phyloP scores from a whole-genome alignment of 2,113 vertebrate genomes.

The Ranitomeya variabilis region DNA sequence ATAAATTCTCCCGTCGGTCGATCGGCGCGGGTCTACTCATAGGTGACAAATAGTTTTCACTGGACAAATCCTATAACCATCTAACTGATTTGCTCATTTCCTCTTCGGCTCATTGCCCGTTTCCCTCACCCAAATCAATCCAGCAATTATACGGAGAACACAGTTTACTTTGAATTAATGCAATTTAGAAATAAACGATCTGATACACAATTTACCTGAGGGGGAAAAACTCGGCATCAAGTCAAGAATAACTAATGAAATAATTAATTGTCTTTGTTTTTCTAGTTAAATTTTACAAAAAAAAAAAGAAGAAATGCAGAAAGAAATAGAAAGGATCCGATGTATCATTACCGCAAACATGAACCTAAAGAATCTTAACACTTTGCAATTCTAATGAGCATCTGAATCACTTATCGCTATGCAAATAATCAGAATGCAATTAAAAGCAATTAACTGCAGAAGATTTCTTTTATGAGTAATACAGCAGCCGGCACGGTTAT shows the following conservation, averaged over 20 bases:
- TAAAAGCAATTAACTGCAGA: conserved; percentile 18
- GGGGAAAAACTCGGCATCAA: neutral
- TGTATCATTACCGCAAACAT: too few relatives aligned
- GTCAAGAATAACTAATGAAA: conserved; percentile 3
- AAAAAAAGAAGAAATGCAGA: neutral
- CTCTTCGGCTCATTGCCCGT: neutral
- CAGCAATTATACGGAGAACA: neutral
- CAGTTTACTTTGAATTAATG: conserved; percentile 2
- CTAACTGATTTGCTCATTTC: too few relatives aligned
- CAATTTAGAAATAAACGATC: neutral
- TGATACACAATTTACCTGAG: conserved; percentile 18
- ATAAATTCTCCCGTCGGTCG: too few relatives aligned
- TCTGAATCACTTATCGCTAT: neutral
- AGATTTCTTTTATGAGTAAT: neutral
- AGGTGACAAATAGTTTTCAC: too few relatives aligned
- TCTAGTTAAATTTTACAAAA: neutral
- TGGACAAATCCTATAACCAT: neutral
- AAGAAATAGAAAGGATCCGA: neutral
- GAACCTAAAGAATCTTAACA: neutral
- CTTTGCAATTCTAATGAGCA: conserved; percentile 19
- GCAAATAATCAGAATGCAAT: conserved; percentile 35
- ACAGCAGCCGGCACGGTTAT: neutral
- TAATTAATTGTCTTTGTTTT: conserved; percentile 17
- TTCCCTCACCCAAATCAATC: neutral
- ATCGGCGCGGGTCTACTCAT: too few relatives aligned